Base-by-base conservation (phyloP, 2,113 vertebrate genomes). In the Melanotaenia duboulayi region DNA sequence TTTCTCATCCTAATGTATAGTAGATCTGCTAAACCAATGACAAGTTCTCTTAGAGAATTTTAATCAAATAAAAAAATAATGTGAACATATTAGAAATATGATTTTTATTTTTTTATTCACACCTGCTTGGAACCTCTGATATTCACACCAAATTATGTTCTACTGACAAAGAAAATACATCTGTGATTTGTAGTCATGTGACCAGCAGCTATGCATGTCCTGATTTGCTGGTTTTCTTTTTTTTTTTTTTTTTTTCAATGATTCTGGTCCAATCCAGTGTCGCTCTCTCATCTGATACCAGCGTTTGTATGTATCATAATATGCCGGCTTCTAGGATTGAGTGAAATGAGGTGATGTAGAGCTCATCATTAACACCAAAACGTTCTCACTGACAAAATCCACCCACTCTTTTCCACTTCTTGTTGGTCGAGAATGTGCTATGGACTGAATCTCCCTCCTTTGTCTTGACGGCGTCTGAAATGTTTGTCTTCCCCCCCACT, bases 371-470 rank as follows among this genome's bases (percentile, higher is more conserved):
- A 80, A 86, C 75, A 73, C 51, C 63, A 61, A 66, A 59, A 84
- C 67, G 50, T 46, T 35, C 1, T 1, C 6, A 28, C 79, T 52
- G 72, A 52, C 84, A 69, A 80, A 84, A 86, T 87, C 91, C 86
- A 79, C 86, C 90, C 83, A 61, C 90, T 91, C 86, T 89, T 90
- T 81, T 89, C 61, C 88, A 80, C 86, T 84, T 52, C 65, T 89
- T 87, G 69, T 82, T 87, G 88, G 82, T 88, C 87, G 84, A 76
- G 76, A 90, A 89, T 88, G 85, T 89, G 92, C 88, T 85, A 86
- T 93, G 89, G 92, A 93, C 90, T 87, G 91, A 94, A 87, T 92
- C 92, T 89, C 90, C 89, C 91, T 92, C 92, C 91, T 89, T 91
- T 93, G 92, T 91, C 91, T 91, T 89, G 90, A 91, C 84, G 91